Base-by-base conservation (phyloP, 2,797 vertebrate species). In the Fringilla coelebs region DNA sequence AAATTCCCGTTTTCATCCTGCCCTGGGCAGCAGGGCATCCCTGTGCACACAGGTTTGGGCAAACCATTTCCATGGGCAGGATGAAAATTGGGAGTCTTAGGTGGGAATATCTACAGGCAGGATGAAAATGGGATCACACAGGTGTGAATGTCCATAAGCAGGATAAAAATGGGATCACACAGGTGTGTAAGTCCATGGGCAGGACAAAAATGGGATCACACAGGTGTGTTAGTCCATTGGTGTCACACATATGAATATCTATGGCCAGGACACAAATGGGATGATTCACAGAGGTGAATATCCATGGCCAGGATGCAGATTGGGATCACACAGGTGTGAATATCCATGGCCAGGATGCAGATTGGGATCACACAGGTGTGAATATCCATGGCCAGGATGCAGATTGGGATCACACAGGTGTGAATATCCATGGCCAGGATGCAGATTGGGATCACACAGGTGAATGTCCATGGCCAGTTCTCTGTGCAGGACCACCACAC, bases 31-130 rank as follows among this genome's bases (percentile, higher is more conserved):
- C 43, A 45, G 43, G 19, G 19, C 25, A 48, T 32, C 29, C 51
- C 48, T 25, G 20, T 17, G 25, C 22, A 11, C 1, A n/a, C 11
- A 43, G 82, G n/a, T 43, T 5, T 62, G 68, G 66, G 70, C 67
- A 66, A 26, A 11, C 12, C 49, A 4, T 67, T 14, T 13, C 21
- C 6, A 4, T 1, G 15, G 62, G 8, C 70, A 43, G 61, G 52
- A 15, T 18, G 3, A 10, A 40, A 38, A 60, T 0, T 0, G 9
- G 32, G 36, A 51, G 17, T 28, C 72, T 52, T 29, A 11, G 7
- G 3, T 13, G 32, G 8, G 67, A n/a, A 46, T 19, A 1, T 36
- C 9, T 6, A 3, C 1, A 19, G 66, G 2, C 66, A 36, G 51
- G 48, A 45, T 6, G 1, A 16, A 52, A 54, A 43, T 2, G 5